These are phyloP conservation scores for Epicauta chinensis DNA, from an alignment of 1,140 invertebrate genomes.

Conservation along the genomic window DNA sequence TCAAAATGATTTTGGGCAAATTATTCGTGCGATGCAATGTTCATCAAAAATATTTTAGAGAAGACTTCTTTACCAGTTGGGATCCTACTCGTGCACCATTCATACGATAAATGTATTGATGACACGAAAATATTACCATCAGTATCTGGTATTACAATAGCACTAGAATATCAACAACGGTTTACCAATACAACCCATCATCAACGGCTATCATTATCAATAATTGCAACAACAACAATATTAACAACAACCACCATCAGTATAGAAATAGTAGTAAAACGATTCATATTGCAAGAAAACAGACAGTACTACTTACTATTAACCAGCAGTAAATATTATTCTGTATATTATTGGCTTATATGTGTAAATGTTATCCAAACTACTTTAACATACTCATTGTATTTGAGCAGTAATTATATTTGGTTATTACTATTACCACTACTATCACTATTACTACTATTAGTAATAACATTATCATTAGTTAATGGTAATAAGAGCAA, in stretches of 20 bases:
- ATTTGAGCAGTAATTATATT: no score
- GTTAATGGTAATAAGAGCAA: no score
- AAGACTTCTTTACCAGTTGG: conserved; percentile 10
- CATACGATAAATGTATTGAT: conserved; percentile 11
- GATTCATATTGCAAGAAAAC: neutral
- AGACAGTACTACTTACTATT: no score
- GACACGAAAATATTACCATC: neutral
- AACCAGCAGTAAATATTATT: no score
- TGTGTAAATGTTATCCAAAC: no score
- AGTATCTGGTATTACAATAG: conserved; percentile 2
- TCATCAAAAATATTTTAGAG: conserved; percentile 4
- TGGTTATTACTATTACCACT: no score
- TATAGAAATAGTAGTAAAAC: neutral
- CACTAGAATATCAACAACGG: neutral
- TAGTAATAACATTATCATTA: no score
- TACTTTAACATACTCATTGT: no score
- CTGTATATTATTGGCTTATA: no score
- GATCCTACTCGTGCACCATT: conserved; percentile 18
- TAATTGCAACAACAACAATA: neutral
- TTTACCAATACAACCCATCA: neutral
- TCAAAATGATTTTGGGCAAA: conserved; percentile 23
- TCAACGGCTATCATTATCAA: no score
- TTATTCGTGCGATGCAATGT: conserved; percentile 21
- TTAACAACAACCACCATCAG: neutral
- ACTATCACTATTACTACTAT: no score